Conservation (phyloP, 2,113 vertebrate species). For the Campylomormyrus tamandua region DNA sequence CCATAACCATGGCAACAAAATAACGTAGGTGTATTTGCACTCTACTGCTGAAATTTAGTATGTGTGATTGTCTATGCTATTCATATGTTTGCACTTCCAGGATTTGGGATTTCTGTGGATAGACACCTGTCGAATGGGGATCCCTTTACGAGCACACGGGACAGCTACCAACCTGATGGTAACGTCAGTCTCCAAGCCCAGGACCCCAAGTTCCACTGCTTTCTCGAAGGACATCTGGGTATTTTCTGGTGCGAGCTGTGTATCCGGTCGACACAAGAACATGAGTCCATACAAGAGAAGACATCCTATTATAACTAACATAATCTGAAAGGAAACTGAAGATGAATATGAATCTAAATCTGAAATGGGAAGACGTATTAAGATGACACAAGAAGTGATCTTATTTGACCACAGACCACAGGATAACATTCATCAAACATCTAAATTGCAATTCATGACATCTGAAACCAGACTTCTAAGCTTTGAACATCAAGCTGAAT, state of each 20-base stretch:
- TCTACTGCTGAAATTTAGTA: neutral
- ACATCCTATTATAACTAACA: neutral
- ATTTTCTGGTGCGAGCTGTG: conserved; percentile 80
- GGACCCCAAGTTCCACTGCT: conserved; percentile 67
- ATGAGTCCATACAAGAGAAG: neutral
- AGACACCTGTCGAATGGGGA: neutral
- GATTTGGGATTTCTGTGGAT: neutral
- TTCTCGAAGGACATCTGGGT: conserved; percentile 87
- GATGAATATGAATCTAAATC: neutral
- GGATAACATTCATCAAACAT: neutral
- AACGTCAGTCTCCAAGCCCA: conserved; percentile 79
- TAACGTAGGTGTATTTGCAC: neutral
- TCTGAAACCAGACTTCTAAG: neutral
- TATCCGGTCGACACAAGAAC: neutral
- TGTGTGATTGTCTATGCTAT: neutral
- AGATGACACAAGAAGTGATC: neutral
- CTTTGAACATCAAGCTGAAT: neutral
- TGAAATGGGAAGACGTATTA: neutral
- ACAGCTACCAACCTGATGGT: conserved; percentile 66
- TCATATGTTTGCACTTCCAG: neutral
- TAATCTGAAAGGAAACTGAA: neutral
- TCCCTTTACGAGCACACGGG: neutral
- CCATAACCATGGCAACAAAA: neutral
- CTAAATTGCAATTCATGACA: neutral
- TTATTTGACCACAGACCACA: neutral